Percentiles rank a stretch among this genome's conserved stretches.
These are phyloP conservation scores for Melanerpes formicivorus DNA, from an alignment of 2,113 vertebrate genomes.

Conservation along the genomic window DNA sequence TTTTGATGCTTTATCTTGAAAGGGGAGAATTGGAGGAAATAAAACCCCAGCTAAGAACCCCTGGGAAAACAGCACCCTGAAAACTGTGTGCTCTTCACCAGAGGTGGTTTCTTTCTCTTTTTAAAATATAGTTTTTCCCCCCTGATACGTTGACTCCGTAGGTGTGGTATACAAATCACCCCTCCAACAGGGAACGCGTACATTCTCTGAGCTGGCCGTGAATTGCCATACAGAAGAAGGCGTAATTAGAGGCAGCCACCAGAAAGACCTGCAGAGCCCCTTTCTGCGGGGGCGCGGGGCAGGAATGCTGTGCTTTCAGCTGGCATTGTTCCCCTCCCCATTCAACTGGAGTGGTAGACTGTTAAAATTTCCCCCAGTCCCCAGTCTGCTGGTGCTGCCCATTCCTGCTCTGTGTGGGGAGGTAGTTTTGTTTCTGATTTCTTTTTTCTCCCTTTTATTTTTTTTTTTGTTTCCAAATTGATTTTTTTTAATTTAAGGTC, in stretches of 20 bases:
- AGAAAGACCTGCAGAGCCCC: conserved; percentile 31
- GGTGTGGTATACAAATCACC: not conserved
- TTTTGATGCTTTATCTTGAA: conserved; percentile 11
- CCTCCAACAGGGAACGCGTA: not conserved
- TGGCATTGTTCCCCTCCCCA: conserved; percentile 29
- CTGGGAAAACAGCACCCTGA: not conserved
- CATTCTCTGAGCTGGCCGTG: not conserved
- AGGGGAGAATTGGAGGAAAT: not conserved
- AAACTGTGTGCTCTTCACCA: not conserved
- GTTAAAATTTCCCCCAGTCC: conserved; percentile 24
- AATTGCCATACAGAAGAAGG: conserved; percentile 26
- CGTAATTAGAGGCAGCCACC: conserved; percentile 34
- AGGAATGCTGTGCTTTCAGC: conserved; percentile 57
- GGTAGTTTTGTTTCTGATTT: not conserved
- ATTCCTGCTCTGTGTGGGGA: not conserved
- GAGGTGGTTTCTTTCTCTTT: not conserved
- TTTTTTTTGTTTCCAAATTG: not conserved
- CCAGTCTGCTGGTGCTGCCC: conserved; percentile 27
- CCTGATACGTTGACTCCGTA: not conserved
- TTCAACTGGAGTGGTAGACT: conserved; percentile 50
- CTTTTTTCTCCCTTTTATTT: not conserved
- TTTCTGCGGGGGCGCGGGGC: not conserved
- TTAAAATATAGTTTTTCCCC: not conserved
- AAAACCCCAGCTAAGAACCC: not conserved
- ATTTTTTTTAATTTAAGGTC: not conserved